Evolutionary conservation across 2,797 vertebrate species (phyloP).

Genomic region (Sebastes trivittatus): DNA sequence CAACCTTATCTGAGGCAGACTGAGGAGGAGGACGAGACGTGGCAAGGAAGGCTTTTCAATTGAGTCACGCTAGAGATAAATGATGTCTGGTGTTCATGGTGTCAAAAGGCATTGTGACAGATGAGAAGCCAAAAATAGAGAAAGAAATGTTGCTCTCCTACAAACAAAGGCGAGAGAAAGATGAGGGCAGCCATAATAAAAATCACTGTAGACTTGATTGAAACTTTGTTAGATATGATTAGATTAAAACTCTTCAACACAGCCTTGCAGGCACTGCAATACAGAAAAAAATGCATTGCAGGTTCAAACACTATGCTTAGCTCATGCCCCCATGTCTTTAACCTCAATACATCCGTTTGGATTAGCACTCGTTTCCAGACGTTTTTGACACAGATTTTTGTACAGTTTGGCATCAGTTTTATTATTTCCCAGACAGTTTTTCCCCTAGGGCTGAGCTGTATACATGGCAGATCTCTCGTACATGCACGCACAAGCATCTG

Average conservation of each 20-base stretch:
- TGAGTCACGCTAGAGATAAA: slow-evolving; percentile 43
- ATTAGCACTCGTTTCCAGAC: not conserved
- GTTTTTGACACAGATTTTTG: slow-evolving; percentile 16
- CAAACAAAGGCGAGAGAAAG: slow-evolving; percentile 25
- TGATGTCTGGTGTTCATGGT: slow-evolving; percentile 35
- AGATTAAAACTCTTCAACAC: slow-evolving; percentile 12
- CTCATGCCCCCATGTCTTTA: slow-evolving; percentile 10
- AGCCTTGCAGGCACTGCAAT: slow-evolving; percentile 16
- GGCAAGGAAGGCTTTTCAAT: slow-evolving; percentile 7
- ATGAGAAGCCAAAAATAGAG: slow-evolving; percentile 48
- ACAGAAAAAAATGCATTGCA: not conserved
- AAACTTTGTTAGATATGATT: not conserved
- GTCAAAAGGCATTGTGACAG: slow-evolving; percentile 46
- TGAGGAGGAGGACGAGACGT: slow-evolving; percentile 30
- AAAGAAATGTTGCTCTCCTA: not conserved
- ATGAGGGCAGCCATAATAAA: slow-evolving; percentile 54
- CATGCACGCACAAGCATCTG: slow-evolving; percentile 34
- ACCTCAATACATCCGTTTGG: not conserved
- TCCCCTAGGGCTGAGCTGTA: not conserved
- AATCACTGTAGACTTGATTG: not conserved
- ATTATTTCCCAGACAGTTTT: slow-evolving; percentile 39
- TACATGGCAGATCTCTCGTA: slow-evolving; percentile 3
- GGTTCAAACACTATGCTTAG: not conserved
- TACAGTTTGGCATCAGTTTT: not conserved
- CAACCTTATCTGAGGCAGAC: slow-evolving; percentile 49